Base-by-base conservation (phyloP, 2,113 vertebrate genomes). In the Chroicocephalus ridibundus region DNA sequence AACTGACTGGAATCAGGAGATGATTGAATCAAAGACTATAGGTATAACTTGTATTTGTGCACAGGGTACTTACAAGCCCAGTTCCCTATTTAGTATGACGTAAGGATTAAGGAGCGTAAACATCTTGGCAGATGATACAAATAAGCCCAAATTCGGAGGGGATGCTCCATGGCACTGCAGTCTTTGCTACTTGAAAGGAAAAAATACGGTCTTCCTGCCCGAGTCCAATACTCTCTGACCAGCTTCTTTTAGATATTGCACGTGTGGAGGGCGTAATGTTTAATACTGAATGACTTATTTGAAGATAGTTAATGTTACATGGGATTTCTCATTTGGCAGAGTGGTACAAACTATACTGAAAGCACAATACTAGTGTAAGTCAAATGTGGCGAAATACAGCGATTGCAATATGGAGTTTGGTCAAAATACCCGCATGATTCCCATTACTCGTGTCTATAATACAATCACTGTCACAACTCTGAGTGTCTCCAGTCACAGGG, bases 231-330 rank as follows among this genome's bases (percentile, higher is more conserved):
- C 14, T 34, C 10, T 66, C 51, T 76, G 36, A 76, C 2, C 6
- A 71, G 5, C 13, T 80, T 26, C 13, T 54, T 74, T 62, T 44
- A 58, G 40, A 31, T 88, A 57, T 36, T 52, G 15, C 49, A n/a
- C 0, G 2, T 0, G 1, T 15, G 11, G 19, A 79, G 17, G 14
- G 3, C 11, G 2, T 86, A 27, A 62, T 10, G 8, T 34, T 86
- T 49, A 44, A 49, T 36, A 68, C 15, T 5, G 47, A 17, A 57
- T 47, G 26, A 85, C 1, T 54, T 86, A 32, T 75, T 20, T 90
- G 55, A 62, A 85, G 40, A 46, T 44, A 1, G 2, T 25, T 16
- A 36, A 7, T 42, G 18, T 32, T 54, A 21, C 9, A 15, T 1
- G 12, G 19, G 22, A 42, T 38, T 93, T 91, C 58, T 60, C 11